Base-by-base conservation (phyloP, 1,140 invertebrate genomes). In the Palaemon carinicauda region DNA sequence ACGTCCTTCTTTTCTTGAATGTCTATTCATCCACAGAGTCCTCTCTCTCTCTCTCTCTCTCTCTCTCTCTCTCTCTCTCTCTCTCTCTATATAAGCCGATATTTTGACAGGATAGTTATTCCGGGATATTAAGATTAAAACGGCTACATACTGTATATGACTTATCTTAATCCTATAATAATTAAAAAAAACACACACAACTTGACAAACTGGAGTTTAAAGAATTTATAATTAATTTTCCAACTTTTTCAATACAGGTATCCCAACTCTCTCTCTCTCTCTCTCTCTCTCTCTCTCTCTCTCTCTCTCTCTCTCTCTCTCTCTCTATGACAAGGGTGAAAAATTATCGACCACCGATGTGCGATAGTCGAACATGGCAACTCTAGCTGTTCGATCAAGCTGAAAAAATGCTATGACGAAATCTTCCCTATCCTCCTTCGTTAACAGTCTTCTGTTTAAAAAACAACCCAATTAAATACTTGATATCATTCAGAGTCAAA, bases 281-380 rank as follows among this genome's bases (percentile, higher is more conserved):
- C 50, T 24, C 12, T 51, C 50, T 51, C 41, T 27, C 74, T 51
- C 74, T 27, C 41, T 77, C 74, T 27, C 14, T 52, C 74, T 77
- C 74, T 77, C 10, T 77, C 74, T 77, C 33, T 77, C 74, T 53
- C 33, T 77, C 41, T 53, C 33, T 53, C 41, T 77, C 74, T 53
- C 33, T 77, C 41, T 53, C 33, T 53, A 15, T 21, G 5, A 27
- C 51, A 7, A 75, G 33, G n/a, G 73, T 75, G 73, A 75, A 50
- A 75, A 75, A 75, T 75, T 50, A 50, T 75, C 73, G 15, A 50
- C 73, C 73, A 75, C 51, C 50, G 73, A 75, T 75, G 73, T 19
- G 7, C 5, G 73, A 75, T 75, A 75, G 73, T 75, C 73, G 24
- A 50, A 75, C 73, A 21, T 75, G 73, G 31, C 10, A 21, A 50